Evolutionary conservation across 2,797 vertebrate genomes (phyloP).

Genomic region (Rhinatrema bivittatum): DNA sequence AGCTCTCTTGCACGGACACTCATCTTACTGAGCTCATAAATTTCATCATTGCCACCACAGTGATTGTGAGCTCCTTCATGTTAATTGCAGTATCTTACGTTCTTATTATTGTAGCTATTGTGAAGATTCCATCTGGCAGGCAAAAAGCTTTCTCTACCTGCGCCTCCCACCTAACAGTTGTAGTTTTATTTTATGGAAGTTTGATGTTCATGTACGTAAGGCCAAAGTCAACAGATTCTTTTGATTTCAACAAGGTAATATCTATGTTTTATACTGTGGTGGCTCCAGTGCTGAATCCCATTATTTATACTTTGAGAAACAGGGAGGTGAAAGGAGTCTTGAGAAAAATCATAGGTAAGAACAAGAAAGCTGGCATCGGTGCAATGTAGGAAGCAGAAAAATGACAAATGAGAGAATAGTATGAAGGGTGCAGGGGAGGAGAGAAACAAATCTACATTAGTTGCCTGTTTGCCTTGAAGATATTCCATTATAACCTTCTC

Average conservation of each 20-base stretch:
- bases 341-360: not conserved
- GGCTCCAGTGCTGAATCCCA: constrained; percentile 20
- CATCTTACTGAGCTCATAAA: not conserved
- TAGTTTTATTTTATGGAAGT: constrained; percentile 16
- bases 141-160: too few species aligned
- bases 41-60: too few species aligned
- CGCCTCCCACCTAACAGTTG: constrained; percentile 4
- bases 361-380: too few species aligned
- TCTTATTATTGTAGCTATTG: not conserved
- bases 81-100: not conserved
- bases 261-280: constrained; percentile 22
- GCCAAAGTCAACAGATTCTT: constrained; percentile 8
- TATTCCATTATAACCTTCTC: too few species aligned
- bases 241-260: constrained; percentile 13
- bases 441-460: too few species aligned
- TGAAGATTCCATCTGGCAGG: not conserved
- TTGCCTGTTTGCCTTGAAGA: too few species aligned
- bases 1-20: constrained; percentile 10
- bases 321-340: constrained; percentile 14
- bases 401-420: too few species aligned
- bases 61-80: constrained; percentile 5
- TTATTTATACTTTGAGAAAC: constrained; percentile 29
- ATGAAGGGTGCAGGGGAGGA: too few species aligned
- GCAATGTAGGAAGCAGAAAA: too few species aligned
- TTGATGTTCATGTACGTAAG: constrained; percentile 15